Evolutionary conservation across 2,113 vertebrate genomes (phyloP).

Genomic region (Neogale vison): DNA sequence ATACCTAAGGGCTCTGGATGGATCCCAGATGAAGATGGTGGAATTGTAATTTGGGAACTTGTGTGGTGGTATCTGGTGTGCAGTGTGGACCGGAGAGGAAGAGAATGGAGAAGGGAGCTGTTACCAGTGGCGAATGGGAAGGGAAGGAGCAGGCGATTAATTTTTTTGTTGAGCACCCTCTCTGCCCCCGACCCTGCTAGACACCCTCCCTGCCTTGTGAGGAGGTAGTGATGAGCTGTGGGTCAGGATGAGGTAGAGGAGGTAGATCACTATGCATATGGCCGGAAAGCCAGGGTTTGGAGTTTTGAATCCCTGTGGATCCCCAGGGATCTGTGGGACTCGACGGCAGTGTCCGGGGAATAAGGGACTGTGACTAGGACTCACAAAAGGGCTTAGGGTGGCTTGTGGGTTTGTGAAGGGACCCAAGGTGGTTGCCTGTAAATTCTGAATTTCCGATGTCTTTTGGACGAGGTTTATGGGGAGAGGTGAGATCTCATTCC

Average conservation of each 20-base stretch:
- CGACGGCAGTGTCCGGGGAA: background rate
- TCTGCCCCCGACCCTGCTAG: too few species aligned
- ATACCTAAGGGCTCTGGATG: background rate
- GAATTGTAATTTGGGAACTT: fast-evolving
- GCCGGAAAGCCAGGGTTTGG: fast-evolving
- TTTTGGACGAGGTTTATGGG: background rate
- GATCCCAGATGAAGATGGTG: background rate
- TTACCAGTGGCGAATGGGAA: background rate
- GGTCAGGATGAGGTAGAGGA: too few species aligned
- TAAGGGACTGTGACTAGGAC: fast-evolving
- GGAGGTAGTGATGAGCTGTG: fast-evolving
- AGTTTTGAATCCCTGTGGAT: background rate
- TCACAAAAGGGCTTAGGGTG: fast-evolving
- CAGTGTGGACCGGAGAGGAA: background rate
- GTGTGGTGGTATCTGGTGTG: background rate
- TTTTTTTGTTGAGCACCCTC: background rate
- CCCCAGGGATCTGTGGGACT: too few species aligned
- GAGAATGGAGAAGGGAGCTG: background rate
- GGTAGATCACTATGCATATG: fast-evolving
- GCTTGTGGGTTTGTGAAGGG: background rate
- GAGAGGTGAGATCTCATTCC: background rate
- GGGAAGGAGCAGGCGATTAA: background rate
- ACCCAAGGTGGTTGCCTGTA: fast-evolving
- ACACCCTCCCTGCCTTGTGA: background rate
- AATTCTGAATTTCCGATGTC: background rate